A percentile compares a stretch with the other conserved stretches of the same genome.
These are phyloP conservation scores for Apotomis capreana DNA, from an alignment of 2,888 invertebrate genomes.

Conservation along the genomic window DNA sequence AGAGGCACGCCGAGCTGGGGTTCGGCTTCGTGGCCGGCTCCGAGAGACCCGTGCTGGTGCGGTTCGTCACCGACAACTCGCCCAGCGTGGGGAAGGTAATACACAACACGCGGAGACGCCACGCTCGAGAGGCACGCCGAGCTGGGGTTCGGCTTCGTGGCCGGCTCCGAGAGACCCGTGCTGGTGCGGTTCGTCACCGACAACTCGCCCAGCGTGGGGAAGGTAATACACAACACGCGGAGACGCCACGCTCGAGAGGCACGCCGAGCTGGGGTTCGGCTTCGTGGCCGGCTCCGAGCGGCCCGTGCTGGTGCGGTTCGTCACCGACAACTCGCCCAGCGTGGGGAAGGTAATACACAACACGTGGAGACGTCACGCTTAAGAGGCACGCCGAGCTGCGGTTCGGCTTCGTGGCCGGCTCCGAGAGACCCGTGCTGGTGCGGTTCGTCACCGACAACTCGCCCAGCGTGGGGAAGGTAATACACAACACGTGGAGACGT, in stretches of 20 bases:
- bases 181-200: constrained; percentile 94
- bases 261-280: constrained; percentile 93
- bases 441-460: constrained; percentile 95
- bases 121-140: constrained; percentile 88
- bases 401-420: constrained; percentile 98
- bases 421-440: constrained; percentile 95
- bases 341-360: constrained; percentile 86
- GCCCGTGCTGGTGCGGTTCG: constrained; percentile 95
- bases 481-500: too few species aligned
- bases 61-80: constrained; percentile 94
- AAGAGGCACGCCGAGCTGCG: constrained; percentile 90
- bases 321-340: constrained; percentile 95
- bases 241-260: constrained; percentile 87
- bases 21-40: constrained; percentile 98
- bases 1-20: constrained; percentile 89
- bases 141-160: constrained; percentile 97
- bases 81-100: constrained; percentile 93
- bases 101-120: constrained; percentile 79
- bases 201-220: constrained; percentile 95
- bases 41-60: constrained; percentile 95
- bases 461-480: constrained; percentile 94
- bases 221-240: constrained; percentile 78
- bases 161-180: constrained; percentile 96
- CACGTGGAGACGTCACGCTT: too few species aligned
- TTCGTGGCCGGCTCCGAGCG: constrained; percentile 98